These are phyloP conservation scores for Chelonus formosanus DNA, from an alignment of 2,888 invertebrate species.

Conservation along the genomic window DNA sequence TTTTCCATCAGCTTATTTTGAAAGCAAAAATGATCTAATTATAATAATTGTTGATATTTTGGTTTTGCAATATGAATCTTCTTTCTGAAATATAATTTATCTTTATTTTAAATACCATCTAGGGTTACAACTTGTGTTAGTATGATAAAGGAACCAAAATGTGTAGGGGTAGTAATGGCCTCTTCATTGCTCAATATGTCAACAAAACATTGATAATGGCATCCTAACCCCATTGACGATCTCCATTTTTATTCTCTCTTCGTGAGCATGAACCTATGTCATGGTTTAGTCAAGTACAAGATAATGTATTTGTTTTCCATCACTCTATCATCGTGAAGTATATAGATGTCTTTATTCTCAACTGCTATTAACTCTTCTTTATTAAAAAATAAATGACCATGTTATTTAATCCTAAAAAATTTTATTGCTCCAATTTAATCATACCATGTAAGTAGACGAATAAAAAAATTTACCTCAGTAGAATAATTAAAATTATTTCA, in stretches of 20 bases:
- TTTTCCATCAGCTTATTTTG: no score
- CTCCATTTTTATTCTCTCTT: constrained; percentile 35
- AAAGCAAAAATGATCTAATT: no score
- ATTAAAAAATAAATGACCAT: no score
- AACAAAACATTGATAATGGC: constrained; percentile 62
- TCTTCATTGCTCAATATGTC: constrained; percentile 52
- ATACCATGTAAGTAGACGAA: no score
- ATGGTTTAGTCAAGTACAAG: constrained; percentile 16
- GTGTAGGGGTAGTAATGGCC: constrained; percentile 54
- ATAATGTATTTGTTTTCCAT: constrained; percentile 25
- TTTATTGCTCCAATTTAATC: no score
- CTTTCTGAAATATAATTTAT: no score
- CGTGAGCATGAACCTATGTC: constrained; percentile 40
- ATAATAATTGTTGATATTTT: no score
- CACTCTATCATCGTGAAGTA: constrained; percentile 8
- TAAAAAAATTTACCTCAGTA: no score
- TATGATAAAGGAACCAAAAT: constrained; percentile 30
- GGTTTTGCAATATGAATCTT: no score
- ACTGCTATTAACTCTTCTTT: constrained; percentile 18
- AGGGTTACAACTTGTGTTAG: not conserved
- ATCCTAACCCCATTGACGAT: constrained; percentile 42
- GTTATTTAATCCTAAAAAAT: no score
- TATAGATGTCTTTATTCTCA: not conserved
- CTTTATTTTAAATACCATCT: no score
- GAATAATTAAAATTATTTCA: no score